Percentiles rank a stretch among this genome's conserved stretches.
Conservation (phyloP, 2,113 vertebrate genomes). For the Chrysemys picta region DNA sequence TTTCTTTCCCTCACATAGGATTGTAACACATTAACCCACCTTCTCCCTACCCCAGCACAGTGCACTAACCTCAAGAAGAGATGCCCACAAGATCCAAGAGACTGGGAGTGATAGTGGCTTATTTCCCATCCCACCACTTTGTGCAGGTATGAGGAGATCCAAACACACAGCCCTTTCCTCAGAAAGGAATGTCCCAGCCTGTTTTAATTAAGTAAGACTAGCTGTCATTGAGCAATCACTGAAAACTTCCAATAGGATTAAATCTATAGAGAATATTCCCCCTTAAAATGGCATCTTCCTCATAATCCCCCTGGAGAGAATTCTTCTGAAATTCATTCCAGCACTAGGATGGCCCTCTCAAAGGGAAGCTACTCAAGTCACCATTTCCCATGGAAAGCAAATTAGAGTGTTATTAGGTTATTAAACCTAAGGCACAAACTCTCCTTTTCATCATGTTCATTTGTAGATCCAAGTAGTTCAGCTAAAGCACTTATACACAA, state of each 20-base stretch:
- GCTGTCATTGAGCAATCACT: constrained; percentile 21
- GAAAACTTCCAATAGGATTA: not conserved
- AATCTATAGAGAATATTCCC: constrained; percentile 4
- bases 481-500: not conserved
- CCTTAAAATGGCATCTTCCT: not conserved
- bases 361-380: not conserved
- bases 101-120: not conserved
- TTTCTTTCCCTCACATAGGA: not conserved
- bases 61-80: not conserved
- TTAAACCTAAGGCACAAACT: not conserved
- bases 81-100: not conserved
- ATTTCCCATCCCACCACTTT: not conserved
- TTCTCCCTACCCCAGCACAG: not conserved
- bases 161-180: constrained; percentile 29
- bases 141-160: constrained; percentile 34
- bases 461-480: not conserved
- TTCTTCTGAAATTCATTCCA: constrained; percentile 49
- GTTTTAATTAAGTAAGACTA: constrained; percentile 27
- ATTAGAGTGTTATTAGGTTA: not conserved
- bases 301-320: not conserved
- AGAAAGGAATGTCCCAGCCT: constrained; percentile 34
- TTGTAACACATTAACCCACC: fast-evolving
- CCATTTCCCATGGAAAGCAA: not conserved
- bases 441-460: not conserved
- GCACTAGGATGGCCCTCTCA: not conserved